A percentile compares a stretch with the other conserved stretches of the same genome.
Conservation (phyloP, 2,113 vertebrate species). For the Rhabdomys dilectus region DNA sequence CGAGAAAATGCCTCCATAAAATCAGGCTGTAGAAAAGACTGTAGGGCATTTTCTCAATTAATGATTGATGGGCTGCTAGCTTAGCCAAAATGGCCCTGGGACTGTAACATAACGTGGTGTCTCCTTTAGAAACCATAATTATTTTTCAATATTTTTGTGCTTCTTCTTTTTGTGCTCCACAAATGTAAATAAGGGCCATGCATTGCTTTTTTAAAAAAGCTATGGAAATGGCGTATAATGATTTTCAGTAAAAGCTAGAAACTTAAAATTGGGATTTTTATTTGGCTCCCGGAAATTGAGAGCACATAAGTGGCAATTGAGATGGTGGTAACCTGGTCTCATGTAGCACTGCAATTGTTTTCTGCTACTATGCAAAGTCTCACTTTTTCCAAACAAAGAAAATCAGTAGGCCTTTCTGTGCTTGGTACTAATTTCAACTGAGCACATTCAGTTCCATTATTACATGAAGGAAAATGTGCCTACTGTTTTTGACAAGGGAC, state of each 20-base stretch:
- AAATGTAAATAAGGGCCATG: background rate
- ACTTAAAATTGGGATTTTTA: conserved; percentile 15
- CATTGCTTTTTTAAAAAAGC: background rate
- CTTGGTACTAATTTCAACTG: background rate
- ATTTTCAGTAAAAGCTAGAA: conserved; percentile 28
- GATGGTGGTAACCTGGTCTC: background rate
- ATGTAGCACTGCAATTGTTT: background rate
- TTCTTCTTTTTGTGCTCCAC: background rate
- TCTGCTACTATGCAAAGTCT: background rate
- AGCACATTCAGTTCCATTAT: conserved; percentile 45
- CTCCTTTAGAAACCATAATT: conserved; percentile 37
- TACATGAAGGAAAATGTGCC: conserved; percentile 22
- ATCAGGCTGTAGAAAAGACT: no score
- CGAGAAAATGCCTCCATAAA: background rate
- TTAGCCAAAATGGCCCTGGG: background rate
- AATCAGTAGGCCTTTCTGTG: conserved; percentile 30
- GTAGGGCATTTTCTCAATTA: background rate
- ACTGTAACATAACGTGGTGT: background rate
- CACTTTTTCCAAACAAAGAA: conserved; percentile 57
- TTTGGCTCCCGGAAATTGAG: conserved; percentile 43
- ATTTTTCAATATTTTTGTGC: background rate
- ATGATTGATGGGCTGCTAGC: background rate
- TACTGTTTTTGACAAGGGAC: conserved; percentile 21
- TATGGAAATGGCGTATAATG: background rate
- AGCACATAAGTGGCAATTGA: background rate